A percentile compares a stretch with the other conserved stretches of the same genome.
Conservation (phyloP, 2,797 vertebrate species). For the Myripristis murdjan region DNA sequence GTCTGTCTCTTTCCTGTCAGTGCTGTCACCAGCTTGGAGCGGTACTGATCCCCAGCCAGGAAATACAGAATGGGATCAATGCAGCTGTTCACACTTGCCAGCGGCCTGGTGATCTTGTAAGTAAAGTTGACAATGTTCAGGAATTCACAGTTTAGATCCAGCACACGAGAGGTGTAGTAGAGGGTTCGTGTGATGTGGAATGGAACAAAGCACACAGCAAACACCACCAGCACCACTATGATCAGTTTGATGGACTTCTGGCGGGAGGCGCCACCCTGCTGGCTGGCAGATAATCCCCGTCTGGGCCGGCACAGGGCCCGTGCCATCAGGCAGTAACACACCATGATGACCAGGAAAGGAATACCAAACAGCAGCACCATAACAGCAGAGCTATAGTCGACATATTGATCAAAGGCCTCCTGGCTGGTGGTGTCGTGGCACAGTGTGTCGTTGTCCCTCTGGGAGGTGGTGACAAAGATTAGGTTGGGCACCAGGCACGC, state of each 20-base stretch:
- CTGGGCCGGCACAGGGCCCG: slow-evolving; percentile 83
- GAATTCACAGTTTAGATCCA: slow-evolving; percentile 84
- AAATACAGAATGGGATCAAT: slow-evolving; percentile 96
- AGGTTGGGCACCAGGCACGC: slow-evolving; percentile 92
- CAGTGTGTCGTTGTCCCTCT: slow-evolving; percentile 86
- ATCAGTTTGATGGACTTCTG: slow-evolving; percentile 92
- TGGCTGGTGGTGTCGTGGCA: slow-evolving; percentile 95
- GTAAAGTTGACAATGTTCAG: slow-evolving; percentile 93
- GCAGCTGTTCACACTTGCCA: slow-evolving; percentile 95
- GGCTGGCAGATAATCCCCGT: slow-evolving; percentile 68
- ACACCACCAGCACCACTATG: slow-evolving; percentile 89
- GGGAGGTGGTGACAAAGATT: slow-evolving; percentile 92
- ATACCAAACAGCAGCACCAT: slow-evolving; percentile 93
- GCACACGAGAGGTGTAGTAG: slow-evolving; percentile 92
- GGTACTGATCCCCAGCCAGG: slow-evolving; percentile 91
- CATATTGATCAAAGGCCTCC: slow-evolving; percentile 87
- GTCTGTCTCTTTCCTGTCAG: slow-evolving; percentile 56
- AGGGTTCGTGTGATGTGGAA: slow-evolving; percentile 95
- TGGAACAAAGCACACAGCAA: slow-evolving; percentile 93
- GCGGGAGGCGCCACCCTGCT: slow-evolving; percentile 73
- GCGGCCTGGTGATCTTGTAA: slow-evolving; percentile 95
- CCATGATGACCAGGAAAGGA: slow-evolving; percentile 90
- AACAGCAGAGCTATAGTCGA: slow-evolving; percentile 90
- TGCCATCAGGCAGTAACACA: slow-evolving; percentile 94
- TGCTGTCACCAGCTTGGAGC: slow-evolving; percentile 79